These are phyloP conservation scores for Miniopterus natalensis DNA, from an alignment of 2,113 vertebrate species.

Conservation along the genomic window DNA sequence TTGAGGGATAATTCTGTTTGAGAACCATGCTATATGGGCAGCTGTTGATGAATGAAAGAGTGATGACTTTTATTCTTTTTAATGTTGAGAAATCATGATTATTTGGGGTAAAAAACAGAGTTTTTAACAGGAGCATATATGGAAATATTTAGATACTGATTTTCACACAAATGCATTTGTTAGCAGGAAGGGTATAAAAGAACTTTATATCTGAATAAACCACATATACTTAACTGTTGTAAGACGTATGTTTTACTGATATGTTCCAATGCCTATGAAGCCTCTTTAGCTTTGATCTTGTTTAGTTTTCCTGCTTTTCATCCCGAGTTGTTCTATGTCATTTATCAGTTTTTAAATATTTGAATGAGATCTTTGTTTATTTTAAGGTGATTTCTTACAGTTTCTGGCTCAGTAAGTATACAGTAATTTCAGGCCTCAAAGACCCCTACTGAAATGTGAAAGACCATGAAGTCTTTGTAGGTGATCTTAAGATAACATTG, in stretches of 20 bases:
- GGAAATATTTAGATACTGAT: background rate
- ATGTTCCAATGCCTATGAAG: background rate
- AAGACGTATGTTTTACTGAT: constrained; percentile 13
- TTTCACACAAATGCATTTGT: background rate
- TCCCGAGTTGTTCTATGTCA: constrained; percentile 1
- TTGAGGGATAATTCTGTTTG: background rate
- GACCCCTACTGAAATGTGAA: background rate
- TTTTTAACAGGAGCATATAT: background rate
- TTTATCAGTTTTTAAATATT: constrained; percentile 66
- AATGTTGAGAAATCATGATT: constrained; percentile 13
- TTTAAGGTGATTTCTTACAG: constrained; percentile 63
- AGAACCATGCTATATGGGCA: background rate
- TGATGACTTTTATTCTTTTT: background rate
- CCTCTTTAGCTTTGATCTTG: constrained; percentile 65
- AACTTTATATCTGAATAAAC: constrained; percentile 45
- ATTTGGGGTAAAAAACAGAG: background rate
- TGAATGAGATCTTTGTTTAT: constrained; percentile 51
- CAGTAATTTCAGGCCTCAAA: constrained; percentile 41
- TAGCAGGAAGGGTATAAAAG: constrained; percentile 65
- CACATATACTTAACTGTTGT: background rate
- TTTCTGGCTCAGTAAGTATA: constrained; percentile 50
- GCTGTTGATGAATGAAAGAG: background rate
- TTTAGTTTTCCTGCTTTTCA: constrained; percentile 63
- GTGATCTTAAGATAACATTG: constrained; percentile 28
- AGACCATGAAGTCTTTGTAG: constrained; percentile 59